These are phyloP conservation scores for Littorina saxatilis DNA, from an alignment of 1,140 invertebrate species.

Conservation along the genomic window DNA sequence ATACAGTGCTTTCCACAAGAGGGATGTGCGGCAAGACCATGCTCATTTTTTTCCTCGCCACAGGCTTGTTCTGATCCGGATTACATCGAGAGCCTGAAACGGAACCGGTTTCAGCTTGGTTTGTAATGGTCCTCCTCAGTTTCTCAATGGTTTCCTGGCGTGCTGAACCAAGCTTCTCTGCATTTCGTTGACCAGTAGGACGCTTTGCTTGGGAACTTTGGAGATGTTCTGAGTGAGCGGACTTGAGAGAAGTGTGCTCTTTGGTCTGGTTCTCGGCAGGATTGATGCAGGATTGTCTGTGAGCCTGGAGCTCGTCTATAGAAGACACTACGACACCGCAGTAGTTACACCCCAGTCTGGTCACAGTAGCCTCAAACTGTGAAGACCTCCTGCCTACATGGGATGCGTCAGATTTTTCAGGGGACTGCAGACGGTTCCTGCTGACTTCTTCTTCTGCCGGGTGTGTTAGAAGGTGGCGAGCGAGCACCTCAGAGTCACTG, in stretches of 20 bases:
- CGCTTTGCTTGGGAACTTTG: too few relatives aligned
- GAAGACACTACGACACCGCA: not conserved
- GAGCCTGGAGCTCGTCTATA: not conserved
- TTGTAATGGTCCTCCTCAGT: not conserved
- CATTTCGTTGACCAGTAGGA: too few relatives aligned
- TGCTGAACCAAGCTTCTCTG: not conserved
- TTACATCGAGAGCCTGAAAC: too few relatives aligned
- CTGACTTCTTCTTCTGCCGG: not conserved
- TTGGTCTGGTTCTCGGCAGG: not conserved
- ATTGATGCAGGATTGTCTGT: not conserved
- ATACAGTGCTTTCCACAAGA: not conserved
- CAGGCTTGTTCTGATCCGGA: too few relatives aligned
- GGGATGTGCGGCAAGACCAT: slow-evolving; percentile 12
- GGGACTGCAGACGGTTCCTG: too few relatives aligned
- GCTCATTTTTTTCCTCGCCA: not conserved
- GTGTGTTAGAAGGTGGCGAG: not conserved
- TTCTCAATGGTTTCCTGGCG: not conserved
- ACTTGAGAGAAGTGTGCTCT: not conserved
- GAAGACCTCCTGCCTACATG: not conserved
- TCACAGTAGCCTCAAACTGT: not conserved
- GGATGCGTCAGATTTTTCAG: too few relatives aligned
- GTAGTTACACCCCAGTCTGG: not conserved
- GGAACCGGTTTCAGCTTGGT: not conserved
- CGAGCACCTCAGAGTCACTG: not conserved
- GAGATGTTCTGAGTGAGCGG: too few relatives aligned